A percentile compares a stretch with the other conserved stretches of the same genome.
phyloP scores from a whole-genome alignment of 2,888 invertebrate genomes.

The Heteromyza rotundicornis region DNA sequence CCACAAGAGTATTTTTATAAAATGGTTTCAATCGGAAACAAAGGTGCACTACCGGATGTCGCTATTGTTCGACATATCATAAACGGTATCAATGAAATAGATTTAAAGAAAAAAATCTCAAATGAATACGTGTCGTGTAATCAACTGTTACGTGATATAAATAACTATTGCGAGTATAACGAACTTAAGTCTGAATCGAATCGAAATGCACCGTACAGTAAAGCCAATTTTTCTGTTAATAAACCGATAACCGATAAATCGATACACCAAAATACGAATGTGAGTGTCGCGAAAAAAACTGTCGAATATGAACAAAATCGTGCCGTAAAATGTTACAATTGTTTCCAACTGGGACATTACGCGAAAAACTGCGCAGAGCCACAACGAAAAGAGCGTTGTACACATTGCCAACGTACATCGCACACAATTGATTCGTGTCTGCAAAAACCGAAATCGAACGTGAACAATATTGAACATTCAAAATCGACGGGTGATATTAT shows the following conservation, averaged over 20 bases:
- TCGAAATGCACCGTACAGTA: slow-evolving; percentile 15
- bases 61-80: slow-evolving; percentile 19
- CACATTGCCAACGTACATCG: neutral
- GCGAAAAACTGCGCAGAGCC: slow-evolving; percentile 18
- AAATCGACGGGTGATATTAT: neutral
- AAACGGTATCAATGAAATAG: slow-evolving; percentile 20
- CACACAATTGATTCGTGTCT: neutral
- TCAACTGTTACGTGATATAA: slow-evolving; percentile 17
- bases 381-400: slow-evolving; percentile 15
- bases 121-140: slow-evolving; percentile 17
- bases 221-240: neutral
- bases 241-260: no score
- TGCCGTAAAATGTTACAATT: slow-evolving; percentile 19
- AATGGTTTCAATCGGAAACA: slow-evolving; percentile 17
- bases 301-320: neutral
- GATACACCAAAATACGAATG: neutral
- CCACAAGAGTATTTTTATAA: slow-evolving; percentile 22
- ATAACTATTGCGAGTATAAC: slow-evolving; percentile 16
- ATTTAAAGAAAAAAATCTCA: slow-evolving; percentile 18
- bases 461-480: neutral
- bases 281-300: no score
- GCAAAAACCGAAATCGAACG: neutral
- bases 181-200: neutral
- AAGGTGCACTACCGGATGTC: slow-evolving; percentile 13
- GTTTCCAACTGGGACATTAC: slow-evolving; percentile 20